A percentile compares a stretch with the other conserved stretches of the same genome.
phyloP scores from a whole-genome alignment of 2,888 invertebrate genomes.

The Drosophila seclusa region DNA sequence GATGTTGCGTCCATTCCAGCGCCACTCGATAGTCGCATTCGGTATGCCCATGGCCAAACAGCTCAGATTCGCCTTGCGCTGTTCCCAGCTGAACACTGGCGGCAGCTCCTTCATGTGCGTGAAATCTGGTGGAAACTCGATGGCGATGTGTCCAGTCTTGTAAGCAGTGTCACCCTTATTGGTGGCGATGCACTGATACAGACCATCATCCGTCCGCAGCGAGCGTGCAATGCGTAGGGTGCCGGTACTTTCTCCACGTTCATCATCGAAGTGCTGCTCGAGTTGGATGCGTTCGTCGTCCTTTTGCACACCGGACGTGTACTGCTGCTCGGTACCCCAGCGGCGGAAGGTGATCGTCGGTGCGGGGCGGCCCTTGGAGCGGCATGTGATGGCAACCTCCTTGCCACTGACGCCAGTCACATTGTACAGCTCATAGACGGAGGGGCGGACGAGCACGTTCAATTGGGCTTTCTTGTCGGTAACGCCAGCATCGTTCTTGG shows the following conservation, averaged over 20 bases:
- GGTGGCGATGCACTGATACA: conserved; percentile 94
- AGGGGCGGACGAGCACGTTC: conserved; percentile 91
- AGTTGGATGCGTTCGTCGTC: conserved; percentile 89
- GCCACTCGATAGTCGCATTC: conserved; percentile 96
- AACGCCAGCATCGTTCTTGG: conserved; percentile 91
- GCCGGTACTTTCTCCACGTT: conserved; percentile 88
- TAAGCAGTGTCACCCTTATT: conserved; percentile 91
- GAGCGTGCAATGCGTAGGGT: conserved; percentile 89
- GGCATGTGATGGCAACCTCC: conserved; percentile 90
- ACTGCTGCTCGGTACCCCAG: conserved; percentile 88
- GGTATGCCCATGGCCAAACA: conserved; percentile 95
- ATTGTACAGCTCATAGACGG: conserved; percentile 91
- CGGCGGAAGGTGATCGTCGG: conserved; percentile 93
- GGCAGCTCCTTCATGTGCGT: conserved; percentile 89
- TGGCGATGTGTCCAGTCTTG: conserved; percentile 92
- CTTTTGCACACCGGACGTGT: conserved; percentile 87
- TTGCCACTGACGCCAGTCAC: conserved; percentile 88
- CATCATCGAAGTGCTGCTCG: conserved; percentile 86
- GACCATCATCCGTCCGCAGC: conserved; percentile 91
- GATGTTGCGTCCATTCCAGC: conserved; percentile 87
- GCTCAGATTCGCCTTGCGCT: conserved; percentile 92
- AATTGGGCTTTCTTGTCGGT: conserved; percentile 89
- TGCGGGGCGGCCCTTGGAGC: conserved; percentile 92
- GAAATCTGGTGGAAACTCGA: conserved; percentile 93
- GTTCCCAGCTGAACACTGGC: conserved; percentile 94